Conservation (phyloP, 2,113 vertebrate species). For the Sapajus apella region DNA sequence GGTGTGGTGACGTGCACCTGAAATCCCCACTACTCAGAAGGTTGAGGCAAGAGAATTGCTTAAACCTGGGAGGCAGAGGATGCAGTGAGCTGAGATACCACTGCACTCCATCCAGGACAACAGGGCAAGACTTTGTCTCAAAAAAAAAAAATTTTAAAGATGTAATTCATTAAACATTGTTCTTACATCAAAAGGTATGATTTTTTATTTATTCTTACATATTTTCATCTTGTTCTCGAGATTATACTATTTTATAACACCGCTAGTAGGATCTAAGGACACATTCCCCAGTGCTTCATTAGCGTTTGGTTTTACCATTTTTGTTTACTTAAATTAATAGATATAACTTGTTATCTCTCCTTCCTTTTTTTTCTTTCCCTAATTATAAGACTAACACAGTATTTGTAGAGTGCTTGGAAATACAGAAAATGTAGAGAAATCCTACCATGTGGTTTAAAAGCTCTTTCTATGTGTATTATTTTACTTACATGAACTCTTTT, state of each 20-base stretch:
- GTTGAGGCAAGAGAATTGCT: neutral
- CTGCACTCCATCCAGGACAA: neutral
- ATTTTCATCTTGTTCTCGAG: conserved; percentile 29
- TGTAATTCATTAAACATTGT: neutral
- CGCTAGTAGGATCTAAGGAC: neutral
- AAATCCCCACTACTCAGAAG: neutral
- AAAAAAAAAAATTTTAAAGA: neutral
- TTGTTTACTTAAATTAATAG: conserved; percentile 7
- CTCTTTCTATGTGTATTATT: neutral
- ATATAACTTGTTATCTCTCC: neutral
- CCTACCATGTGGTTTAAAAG: neutral
- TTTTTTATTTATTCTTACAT: neutral
- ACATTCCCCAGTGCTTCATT: neutral
- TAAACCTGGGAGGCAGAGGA: neutral
- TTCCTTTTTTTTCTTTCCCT: neutral
- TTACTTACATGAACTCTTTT: neutral
- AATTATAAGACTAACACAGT: conserved; percentile 12
- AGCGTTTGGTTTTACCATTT: conserved; percentile 22
- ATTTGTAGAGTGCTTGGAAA: conserved; percentile 44
- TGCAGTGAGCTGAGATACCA: neutral
- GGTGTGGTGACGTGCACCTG: neutral
- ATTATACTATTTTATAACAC: neutral
- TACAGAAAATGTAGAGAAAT: conserved; percentile 39
- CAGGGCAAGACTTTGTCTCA: neutral
- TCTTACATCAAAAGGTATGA: neutral